Percentiles rank a stretch among this genome's conserved stretches.
Conservation (phyloP, 2,113 vertebrate species). For the Nycticorax nycticorax region DNA sequence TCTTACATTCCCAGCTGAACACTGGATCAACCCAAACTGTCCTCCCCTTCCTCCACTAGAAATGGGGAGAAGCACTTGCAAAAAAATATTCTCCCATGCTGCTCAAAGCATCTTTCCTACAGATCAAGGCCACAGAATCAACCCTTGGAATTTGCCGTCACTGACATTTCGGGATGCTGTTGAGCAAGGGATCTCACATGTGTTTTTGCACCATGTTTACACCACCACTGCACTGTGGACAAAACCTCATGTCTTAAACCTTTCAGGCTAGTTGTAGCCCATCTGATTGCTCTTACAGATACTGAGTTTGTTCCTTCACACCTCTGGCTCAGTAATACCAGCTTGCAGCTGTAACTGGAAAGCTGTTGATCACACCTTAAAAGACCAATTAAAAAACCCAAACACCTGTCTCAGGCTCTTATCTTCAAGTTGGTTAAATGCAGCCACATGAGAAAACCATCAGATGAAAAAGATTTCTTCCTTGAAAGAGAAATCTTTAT, state of each 20-base stretch:
- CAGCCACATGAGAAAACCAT: neutral
- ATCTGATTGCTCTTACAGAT: neutral
- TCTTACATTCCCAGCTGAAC: neutral
- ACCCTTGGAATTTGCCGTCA: rapidly evolving
- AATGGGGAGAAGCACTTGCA: neutral
- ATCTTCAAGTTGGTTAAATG: neutral
- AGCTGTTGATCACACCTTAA: neutral
- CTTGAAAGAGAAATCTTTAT: neutral
- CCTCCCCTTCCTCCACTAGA: neutral
- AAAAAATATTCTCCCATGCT: neutral
- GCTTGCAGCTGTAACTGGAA: neutral
- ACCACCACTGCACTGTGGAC: neutral
- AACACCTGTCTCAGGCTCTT: neutral
- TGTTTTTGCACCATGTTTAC: neutral
- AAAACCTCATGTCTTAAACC: neutral
- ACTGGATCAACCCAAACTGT: neutral
- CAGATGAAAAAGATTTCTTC: neutral
- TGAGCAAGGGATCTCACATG: neutral
- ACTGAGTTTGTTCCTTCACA: neutral
- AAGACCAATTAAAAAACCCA: neutral
- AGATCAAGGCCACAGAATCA: neutral
- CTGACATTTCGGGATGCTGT: neutral
- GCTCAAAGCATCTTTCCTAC: neutral
- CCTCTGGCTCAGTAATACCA: neutral
- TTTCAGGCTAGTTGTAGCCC: neutral